Evolutionary conservation across 1,140 invertebrate species (phyloP).

Genomic region (Lucilia sericata): DNA sequence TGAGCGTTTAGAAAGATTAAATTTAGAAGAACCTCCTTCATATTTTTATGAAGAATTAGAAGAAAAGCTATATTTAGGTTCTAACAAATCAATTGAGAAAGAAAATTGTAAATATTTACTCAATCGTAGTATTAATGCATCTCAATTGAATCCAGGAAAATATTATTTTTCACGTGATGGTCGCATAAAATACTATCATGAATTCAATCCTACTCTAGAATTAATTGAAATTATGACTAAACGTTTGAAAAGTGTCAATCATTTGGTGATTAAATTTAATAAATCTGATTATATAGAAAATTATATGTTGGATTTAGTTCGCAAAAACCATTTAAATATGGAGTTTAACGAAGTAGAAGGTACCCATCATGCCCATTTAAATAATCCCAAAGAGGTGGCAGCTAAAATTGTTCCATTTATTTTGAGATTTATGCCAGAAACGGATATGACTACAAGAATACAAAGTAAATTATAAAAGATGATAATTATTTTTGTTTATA

Average conservation of each 20-base stretch:
- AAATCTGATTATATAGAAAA: conserved; percentile 39
- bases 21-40: conserved; percentile 68
- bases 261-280: neutral
- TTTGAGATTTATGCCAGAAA: neutral
- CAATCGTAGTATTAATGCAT: conserved; percentile 69
- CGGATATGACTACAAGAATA: too few species aligned
- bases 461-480: too few species aligned
- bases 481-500: too few species aligned
- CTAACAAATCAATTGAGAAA: conserved; percentile 68
- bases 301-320: conserved; percentile 69
- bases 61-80: conserved; percentile 68
- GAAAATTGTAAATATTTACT: conserved; percentile 70
- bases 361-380: conserved; percentile 75
- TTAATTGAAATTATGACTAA: neutral
- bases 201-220: neutral
- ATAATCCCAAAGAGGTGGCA: conserved; percentile 69
- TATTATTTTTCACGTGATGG: conserved; percentile 61
- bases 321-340: conserved; percentile 69
- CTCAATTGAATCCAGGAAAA: conserved; percentile 69
- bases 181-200: conserved; percentile 62
- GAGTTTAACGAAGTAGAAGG: conserved; percentile 72
- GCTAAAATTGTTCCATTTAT: neutral
- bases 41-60: conserved; percentile 72
- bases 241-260: conserved; percentile 26
- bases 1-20: conserved; percentile 46